phyloP scores from a whole-genome alignment of 2,797 vertebrate genomes.

The Pteronotus mesoamericanus region DNA sequence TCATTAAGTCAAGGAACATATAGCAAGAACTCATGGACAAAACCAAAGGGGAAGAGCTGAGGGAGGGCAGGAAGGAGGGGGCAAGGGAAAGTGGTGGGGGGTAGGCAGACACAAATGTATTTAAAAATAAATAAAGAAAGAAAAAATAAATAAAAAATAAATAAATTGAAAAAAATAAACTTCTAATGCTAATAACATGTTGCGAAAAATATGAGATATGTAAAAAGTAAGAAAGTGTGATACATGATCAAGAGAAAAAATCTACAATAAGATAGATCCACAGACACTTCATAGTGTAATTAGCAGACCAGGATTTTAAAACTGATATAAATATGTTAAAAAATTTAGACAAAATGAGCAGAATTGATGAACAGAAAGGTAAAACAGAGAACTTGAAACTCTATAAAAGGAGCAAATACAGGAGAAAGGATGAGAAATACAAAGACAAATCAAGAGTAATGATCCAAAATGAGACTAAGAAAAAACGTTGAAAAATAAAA shows the following conservation, averaged over 20 bases:
- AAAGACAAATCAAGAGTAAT: not conserved
- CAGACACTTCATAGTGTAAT: not conserved
- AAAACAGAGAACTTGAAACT: not conserved
- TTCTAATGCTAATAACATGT: not conserved
- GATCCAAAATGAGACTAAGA: not conserved
- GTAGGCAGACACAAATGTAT: too few species aligned
- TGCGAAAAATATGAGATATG: not conserved
- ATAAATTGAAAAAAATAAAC: too few species aligned
- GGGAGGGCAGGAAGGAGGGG: too few species aligned
- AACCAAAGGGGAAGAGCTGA: too few species aligned
- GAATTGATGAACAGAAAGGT: not conserved
- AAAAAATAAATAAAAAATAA: too few species aligned
- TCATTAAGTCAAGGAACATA: too few species aligned
- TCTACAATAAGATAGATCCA: not conserved
- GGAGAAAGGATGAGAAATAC: not conserved
- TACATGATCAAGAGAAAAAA: not conserved
- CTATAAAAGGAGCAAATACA: not conserved
- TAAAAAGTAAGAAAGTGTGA: constrained; percentile 6
- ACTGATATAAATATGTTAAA: not conserved
- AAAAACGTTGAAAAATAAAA: not conserved
- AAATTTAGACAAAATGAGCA: not conserved
- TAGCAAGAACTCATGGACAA: too few species aligned
- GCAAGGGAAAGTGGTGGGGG: too few species aligned
- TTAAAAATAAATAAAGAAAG: too few species aligned
- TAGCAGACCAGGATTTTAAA: not conserved